phyloP scores from a whole-genome alignment of 2,113 vertebrate species.

The Malaclemys terrapin region DNA sequence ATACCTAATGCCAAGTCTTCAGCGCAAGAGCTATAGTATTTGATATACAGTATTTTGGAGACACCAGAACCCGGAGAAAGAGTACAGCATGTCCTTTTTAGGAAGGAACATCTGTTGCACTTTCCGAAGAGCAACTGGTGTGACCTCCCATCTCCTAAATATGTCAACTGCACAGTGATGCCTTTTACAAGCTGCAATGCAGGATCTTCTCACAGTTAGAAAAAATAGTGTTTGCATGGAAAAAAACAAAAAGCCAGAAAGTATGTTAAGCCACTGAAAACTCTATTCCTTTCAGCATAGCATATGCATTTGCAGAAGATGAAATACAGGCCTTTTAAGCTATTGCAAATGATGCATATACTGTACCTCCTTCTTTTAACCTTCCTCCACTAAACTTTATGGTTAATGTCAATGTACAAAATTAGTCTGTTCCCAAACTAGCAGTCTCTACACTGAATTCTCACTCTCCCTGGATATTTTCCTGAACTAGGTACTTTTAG shows the following conservation, averaged over 20 bases:
- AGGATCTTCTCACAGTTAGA: slow-evolving; percentile 21
- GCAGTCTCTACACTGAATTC: background rate
- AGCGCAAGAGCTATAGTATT: slow-evolving; percentile 3
- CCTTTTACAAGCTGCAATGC: background rate
- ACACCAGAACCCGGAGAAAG: background rate
- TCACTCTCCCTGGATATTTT: background rate
- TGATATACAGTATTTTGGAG: slow-evolving; percentile 12
- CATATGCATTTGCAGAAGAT: background rate
- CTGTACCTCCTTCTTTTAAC: slow-evolving; percentile 54
- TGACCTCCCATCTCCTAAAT: background rate
- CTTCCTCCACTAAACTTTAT: background rate
- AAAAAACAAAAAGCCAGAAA: slow-evolving; percentile 40
- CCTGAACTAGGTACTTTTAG: background rate
- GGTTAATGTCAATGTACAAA: background rate
- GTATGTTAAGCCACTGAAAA: slow-evolving; percentile 44
- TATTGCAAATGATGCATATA: slow-evolving; percentile 49
- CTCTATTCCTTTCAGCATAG: slow-evolving; percentile 37
- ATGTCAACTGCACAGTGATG: slow-evolving; percentile 28
- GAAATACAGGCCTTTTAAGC: background rate
- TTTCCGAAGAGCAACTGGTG: background rate
- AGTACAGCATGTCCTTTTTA: slow-evolving; percentile 25
- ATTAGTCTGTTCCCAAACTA: background rate
- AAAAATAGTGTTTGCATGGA: slow-evolving; percentile 28
- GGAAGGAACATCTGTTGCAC: slow-evolving; percentile 40
- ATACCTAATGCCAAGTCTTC: slow-evolving; percentile 6